Base-by-base conservation (phyloP, 2,888 invertebrate genomes). In the Protophormia terraenovae region DNA sequence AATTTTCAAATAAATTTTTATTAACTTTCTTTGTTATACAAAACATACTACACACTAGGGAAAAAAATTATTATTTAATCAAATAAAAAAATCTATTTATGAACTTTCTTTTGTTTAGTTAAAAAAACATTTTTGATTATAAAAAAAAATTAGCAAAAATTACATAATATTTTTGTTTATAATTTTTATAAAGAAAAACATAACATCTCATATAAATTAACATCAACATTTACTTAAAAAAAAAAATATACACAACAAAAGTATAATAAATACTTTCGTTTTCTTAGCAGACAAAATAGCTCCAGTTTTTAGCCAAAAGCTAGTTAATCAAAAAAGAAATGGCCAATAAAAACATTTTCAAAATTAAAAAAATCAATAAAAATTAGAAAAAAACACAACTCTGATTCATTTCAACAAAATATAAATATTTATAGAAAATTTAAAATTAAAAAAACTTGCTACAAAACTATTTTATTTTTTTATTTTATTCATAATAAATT, bases 31-130 rank as follows among this genome's bases (percentile, higher is more conserved):
- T 76, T 66, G 76, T 66, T 76, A 55, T 41, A 41, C 16, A 27
- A 1, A 16, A 75, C 10, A 47, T 16, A 22, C 3, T 32, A 22
- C 22, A 47, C n/a, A 45, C 45, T 19, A 10, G 2, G 5, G 38
- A 1, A 75, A 38, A 64, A 27, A 64, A 53, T 19, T 66, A 66
- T 76, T 66, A 76, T 55, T 76, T 76, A 76, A 76, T 66, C 64
- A 66, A n/a, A 8, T 29, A 32, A 3, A 41, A 8, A 60, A n/a
- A n/a, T n/a, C 19, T 10, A n/a, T 45, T 29, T 29, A 22, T 41
- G 24, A 38, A 76, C 76, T 76, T 76, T 76, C 76, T 76, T 76
- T 76, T 76, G 76, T 76, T 66, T 10, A 32, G 47, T 16, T 41
- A 27, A 29, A 71, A n/a, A 60, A 24, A 38, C 4, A 41, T 58